Base-by-base conservation (phyloP, 2,888 invertebrate species). In the Andrena bucephala region DNA sequence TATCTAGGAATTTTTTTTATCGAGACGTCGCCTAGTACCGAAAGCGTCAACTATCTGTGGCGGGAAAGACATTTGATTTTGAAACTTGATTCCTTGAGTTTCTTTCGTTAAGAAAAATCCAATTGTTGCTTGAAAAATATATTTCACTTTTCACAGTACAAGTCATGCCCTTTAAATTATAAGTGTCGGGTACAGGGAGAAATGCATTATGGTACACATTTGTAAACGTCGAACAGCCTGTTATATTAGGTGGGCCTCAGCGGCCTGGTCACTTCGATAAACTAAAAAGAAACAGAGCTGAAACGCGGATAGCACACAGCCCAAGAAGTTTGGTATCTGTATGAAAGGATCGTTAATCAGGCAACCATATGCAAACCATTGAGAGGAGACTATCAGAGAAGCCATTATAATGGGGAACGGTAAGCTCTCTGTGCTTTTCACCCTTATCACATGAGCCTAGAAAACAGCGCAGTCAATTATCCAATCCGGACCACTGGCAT, bases 331-430 rank as follows among this genome's bases (percentile, higher is more conserved):
- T 57, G 98, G 97, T 86, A 96, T 94, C 95, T 96, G 96, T 90
- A 99, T 96, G 94, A 97, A 98, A 62, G 95, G 93, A 94, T 99
- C 98, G 69, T 96, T 95, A 85, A 97, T 95, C 65, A 98, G 94
- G 69, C 96, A 93, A 42, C 99, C 99, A 94, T 99, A 99, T 1
- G 96, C 93, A 85, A 96, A 96, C 99, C 99, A 99, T 89, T 98
- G 96, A 31, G 96, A 94, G 8, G 97, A 97, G 6, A 98, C 97
- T 70, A 98, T 94, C 93, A 98, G 97, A 52, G 97, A 97, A 92
- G 97, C 96, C 59, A 97, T 94, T 93, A 98, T 98, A 91, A 99
- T 95, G 4, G 98, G 97, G 92, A 98, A 97, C 36, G 99, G 98
- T 89, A 99, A 95, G 92, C 97, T 97, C 90, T 98, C 98, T 0